These are phyloP conservation scores for Drosophila oshimai DNA, from an alignment of 1,140 invertebrate species.

Conservation along the genomic window DNA sequence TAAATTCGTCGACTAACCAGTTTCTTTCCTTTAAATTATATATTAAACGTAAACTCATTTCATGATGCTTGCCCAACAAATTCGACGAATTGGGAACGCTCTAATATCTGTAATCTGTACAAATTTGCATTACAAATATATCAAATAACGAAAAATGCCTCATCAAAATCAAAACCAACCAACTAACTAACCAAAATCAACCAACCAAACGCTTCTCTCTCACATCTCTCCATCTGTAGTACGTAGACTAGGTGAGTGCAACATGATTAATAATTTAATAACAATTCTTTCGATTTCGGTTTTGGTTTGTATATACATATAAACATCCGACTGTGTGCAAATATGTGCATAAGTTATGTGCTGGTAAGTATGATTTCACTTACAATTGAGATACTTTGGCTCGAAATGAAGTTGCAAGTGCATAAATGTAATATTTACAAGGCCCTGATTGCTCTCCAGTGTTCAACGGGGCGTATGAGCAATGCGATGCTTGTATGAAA, in stretches of 20 bases:
- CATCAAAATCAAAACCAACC: slow-evolving; percentile 64
- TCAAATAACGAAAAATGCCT: slow-evolving; percentile 47
- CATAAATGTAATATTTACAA: slow-evolving; percentile 52
- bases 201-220: slow-evolving; percentile 63
- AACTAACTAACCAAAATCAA: slow-evolving; percentile 51
- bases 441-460: slow-evolving; percentile 29
- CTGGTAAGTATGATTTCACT: slow-evolving; percentile 61
- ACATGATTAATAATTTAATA: slow-evolving; percentile 36
- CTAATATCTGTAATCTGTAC: slow-evolving; percentile 66
- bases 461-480: slow-evolving; percentile 37
- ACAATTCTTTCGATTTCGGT: slow-evolving; percentile 16
- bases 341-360: slow-evolving; percentile 2
- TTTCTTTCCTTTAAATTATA: slow-evolving; percentile 54
- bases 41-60: slow-evolving; percentile 63
- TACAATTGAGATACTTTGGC: slow-evolving; percentile 56
- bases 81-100: slow-evolving; percentile 72
- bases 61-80: slow-evolving; percentile 79
- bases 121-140: slow-evolving; percentile 63
- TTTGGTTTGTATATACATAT: slow-evolving; percentile 29
- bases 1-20: slow-evolving; percentile 49
- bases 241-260: slow-evolving; percentile 76
- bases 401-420: slow-evolving; percentile 58
- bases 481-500: slow-evolving; percentile 31
- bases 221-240: slow-evolving; percentile 71
- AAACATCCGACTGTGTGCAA: background rate